A percentile compares a stretch with the other conserved stretches of the same genome.
Conservation (phyloP, 2,797 vertebrate genomes). For the Orestias chungarensis region DNA sequence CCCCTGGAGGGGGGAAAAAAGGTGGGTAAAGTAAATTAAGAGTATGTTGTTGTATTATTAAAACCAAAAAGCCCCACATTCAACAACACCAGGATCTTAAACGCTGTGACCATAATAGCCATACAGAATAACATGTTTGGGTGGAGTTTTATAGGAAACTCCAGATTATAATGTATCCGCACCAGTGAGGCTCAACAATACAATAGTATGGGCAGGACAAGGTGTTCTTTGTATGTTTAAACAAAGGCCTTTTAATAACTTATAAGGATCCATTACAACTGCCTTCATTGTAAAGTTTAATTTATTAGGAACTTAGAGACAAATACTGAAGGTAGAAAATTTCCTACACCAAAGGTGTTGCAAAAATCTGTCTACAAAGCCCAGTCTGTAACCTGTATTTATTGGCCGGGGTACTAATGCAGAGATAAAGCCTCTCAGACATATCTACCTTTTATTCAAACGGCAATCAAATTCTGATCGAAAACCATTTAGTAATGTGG, state of each 20-base stretch:
- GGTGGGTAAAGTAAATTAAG: not conserved
- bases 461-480: not conserved
- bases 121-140: slow-evolving; percentile 16
- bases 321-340: too few species aligned
- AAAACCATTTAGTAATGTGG: not conserved
- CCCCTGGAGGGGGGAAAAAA: too few species aligned
- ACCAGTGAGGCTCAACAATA: slow-evolving; percentile 16
- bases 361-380: not conserved
- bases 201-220: slow-evolving; percentile 5
- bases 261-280: not conserved
- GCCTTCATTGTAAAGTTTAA: too few species aligned
- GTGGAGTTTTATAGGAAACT: slow-evolving; percentile 34
- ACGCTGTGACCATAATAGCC: slow-evolving; percentile 32
- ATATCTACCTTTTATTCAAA: not conserved
- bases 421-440: not conserved
- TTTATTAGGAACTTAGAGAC: too few species aligned
- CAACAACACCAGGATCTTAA: slow-evolving; percentile 18
- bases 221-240: not conserved
- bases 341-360: not conserved
- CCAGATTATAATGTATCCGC: slow-evolving; percentile 10
- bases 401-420: not conserved
- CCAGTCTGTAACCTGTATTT: not conserved
- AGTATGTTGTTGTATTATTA: not conserved
- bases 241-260: not conserved
- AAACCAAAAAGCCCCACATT: slow-evolving; percentile 12